phyloP scores from a whole-genome alignment of 2,797 vertebrate species.

The Ctenopoma kingsleyae region DNA sequence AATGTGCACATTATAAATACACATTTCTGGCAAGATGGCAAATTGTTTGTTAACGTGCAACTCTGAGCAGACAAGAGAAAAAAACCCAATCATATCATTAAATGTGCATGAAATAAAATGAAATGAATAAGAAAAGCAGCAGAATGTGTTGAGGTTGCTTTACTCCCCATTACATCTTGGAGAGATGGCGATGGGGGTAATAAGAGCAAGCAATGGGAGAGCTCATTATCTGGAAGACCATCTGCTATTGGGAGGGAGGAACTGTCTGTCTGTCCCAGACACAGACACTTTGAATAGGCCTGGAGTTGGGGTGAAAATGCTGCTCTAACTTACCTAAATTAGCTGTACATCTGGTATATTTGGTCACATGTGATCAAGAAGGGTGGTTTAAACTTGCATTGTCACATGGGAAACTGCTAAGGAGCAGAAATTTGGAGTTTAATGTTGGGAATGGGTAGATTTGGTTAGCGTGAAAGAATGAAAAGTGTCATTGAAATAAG shows the following conservation, averaged over 20 bases:
- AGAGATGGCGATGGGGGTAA: conserved; percentile 64
- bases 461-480: background rate
- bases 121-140: conserved; percentile 37
- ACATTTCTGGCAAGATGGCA: background rate
- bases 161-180: conserved; percentile 53
- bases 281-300: conserved; percentile 64
- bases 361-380: conserved; percentile 25
- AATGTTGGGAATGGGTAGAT: background rate
- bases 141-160: conserved; percentile 47
- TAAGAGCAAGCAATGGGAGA: conserved; percentile 73
- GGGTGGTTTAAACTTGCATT: background rate
- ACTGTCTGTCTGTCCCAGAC: conserved; percentile 75
- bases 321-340: conserved; percentile 59
- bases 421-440: background rate
- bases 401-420: background rate
- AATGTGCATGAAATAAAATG: conserved; percentile 32
- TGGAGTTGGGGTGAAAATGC: conserved; percentile 51
- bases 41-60: conserved; percentile 21
- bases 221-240: conserved; percentile 81
- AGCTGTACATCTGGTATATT: conserved; percentile 57
- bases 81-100: conserved; percentile 28
- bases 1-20: background rate
- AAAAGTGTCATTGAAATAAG: background rate
- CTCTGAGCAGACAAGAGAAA: conserved; percentile 22
- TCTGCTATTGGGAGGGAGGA: conserved; percentile 77